These are phyloP conservation scores for Brachyistius frenatus DNA, from an alignment of 2,113 vertebrate genomes.

Conservation along the genomic window DNA sequence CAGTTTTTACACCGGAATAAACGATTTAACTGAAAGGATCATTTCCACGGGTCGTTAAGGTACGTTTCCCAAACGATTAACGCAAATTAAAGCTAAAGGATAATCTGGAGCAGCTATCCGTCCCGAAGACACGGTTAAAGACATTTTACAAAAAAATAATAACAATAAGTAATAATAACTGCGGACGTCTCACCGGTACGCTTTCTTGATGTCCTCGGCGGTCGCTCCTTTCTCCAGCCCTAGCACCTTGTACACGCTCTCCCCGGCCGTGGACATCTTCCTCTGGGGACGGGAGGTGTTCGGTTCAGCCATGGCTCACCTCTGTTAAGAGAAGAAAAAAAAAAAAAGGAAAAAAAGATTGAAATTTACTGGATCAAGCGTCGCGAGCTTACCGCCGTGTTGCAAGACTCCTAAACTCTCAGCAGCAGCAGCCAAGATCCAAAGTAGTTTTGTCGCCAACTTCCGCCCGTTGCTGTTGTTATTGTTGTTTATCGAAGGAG, in stretches of 20 bases:
- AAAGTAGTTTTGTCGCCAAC: not conserved
- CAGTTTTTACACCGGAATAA: no score
- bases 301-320: slow-evolving; percentile 86
- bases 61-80: no score
- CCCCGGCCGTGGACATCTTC: slow-evolving; percentile 89
- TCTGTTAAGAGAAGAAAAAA: slow-evolving; percentile 47
- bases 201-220: slow-evolving; percentile 91
- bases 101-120: not conserved
- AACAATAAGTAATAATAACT: no score
- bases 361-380: not conserved
- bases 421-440: no score
- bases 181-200: slow-evolving; percentile 89
- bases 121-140: not conserved
- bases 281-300: slow-evolving; percentile 82
- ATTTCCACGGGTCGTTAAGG: no score
- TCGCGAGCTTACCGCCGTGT: no score
- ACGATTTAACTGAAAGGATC: no score
- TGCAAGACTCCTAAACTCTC: not conserved
- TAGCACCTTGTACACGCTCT: slow-evolving; percentile 89
- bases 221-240: slow-evolving; percentile 91
- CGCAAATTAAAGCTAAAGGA: no score
- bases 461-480: not conserved
- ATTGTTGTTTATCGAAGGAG: slow-evolving; percentile 3
- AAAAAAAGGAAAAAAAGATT: not conserved
- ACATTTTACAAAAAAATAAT: no score